Conservation (phyloP, 1,140 invertebrate genomes). For the Rhagoletis pomonella region DNA sequence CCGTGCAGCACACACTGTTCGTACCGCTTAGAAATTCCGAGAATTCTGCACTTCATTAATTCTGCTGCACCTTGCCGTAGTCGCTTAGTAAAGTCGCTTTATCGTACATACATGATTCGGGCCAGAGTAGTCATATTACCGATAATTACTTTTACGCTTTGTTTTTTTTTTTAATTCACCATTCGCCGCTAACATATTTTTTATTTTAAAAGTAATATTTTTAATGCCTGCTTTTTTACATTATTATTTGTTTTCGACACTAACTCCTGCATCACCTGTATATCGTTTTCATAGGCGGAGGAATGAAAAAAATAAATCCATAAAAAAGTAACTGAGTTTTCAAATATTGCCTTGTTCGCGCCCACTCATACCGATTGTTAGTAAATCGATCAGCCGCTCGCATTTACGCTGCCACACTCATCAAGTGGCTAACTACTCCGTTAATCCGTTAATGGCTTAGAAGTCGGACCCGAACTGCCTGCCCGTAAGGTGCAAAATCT, state of each 20-base stretch:
- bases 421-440: background rate
- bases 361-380: background rate
- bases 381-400: background rate
- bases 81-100: background rate
- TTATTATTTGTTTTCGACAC: background rate
- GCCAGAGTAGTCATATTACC: background rate
- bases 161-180: background rate
- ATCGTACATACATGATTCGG: background rate
- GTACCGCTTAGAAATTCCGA: slow-evolving; percentile 7
- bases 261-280: background rate
- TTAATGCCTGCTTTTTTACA: background rate
- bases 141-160: no score
- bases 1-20: background rate
- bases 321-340: background rate
- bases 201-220: no score
- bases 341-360: background rate
- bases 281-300: background rate
- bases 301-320: background rate
- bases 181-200: no score
- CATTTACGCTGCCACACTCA: background rate
- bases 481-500: slow-evolving; percentile 26
- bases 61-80: background rate
- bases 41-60: slow-evolving; percentile 31
- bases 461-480: background rate
- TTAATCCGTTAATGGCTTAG: slow-evolving; percentile 3